A percentile compares a stretch with the other conserved stretches of the same genome.
phyloP scores from a whole-genome alignment of 2,888 invertebrate species.

The Anthophora plumipes region DNA sequence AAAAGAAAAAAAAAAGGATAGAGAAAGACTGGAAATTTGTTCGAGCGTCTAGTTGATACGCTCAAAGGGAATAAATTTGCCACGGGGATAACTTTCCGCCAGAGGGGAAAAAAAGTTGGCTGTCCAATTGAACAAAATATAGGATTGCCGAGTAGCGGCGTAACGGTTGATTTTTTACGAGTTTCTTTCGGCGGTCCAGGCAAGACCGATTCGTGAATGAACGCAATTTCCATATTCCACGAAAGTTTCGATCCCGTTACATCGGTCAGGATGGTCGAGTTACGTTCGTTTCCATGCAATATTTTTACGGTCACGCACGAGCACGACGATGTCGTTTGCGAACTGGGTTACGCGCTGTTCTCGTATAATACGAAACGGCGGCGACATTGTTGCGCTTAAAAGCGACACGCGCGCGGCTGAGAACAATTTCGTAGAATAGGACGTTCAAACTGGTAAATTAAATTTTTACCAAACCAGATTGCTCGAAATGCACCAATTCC shows the following conservation, averaged over 20 bases:
- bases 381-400: constrained; percentile 11
- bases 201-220: constrained; percentile 24
- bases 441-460: too few species aligned
- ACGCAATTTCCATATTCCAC: constrained; percentile 17
- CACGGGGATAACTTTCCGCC: neutral
- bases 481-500: too few species aligned
- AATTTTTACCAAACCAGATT: too few species aligned
- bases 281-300: constrained; percentile 7
- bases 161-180: constrained; percentile 8
- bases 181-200: neutral
- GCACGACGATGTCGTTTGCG: constrained; percentile 3
- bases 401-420: neutral
- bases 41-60: constrained; percentile 5
- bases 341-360: constrained; percentile 42
- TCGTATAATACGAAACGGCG: neutral
- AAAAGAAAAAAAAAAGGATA: too few species aligned
- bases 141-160: neutral
- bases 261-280: neutral
- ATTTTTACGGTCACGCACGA: constrained; percentile 36
- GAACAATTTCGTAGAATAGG: too few species aligned
- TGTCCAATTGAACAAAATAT: constrained; percentile 33
- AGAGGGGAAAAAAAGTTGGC: neutral
- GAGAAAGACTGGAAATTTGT: neutral
- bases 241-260: constrained; percentile 12
- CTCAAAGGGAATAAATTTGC: constrained; percentile 25